Percentiles rank a stretch among this genome's conserved stretches.
These are phyloP conservation scores for Bembecia ichneumoniformis DNA, from an alignment of 2,888 invertebrate genomes.

Conservation along the genomic window DNA sequence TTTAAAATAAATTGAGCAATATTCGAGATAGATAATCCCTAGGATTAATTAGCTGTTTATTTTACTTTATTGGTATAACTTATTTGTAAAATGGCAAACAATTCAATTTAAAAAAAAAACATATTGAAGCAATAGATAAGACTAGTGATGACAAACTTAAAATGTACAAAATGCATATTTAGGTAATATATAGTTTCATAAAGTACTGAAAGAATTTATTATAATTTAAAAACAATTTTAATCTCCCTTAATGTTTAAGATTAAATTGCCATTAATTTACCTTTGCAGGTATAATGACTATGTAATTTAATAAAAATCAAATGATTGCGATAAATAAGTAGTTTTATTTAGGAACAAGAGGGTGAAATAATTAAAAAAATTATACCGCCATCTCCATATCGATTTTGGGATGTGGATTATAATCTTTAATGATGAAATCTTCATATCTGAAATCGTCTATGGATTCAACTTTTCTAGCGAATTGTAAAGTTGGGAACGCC, in stretches of 20 bases:
- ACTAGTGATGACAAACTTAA: background rate
- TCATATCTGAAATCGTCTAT: constrained; percentile 91
- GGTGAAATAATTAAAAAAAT: constrained; percentile 13
- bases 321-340: constrained; percentile 13
- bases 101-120: background rate
- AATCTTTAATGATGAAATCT: constrained; percentile 88
- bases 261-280: constrained; percentile 41
- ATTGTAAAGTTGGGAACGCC: constrained; percentile 85
- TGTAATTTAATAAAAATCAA: constrained; percentile 24
- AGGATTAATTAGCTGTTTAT: background rate
- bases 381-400: constrained; percentile 94
- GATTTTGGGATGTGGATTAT: constrained; percentile 91
- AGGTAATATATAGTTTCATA: background rate
- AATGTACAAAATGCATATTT: constrained; percentile 1
- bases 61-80: background rate
- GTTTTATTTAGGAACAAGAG: constrained; percentile 9
- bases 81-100: background rate
- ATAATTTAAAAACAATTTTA: background rate
- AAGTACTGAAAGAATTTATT: background rate
- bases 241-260: constrained; percentile 22
- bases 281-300: constrained; percentile 27
- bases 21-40: background rate
- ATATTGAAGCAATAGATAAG: background rate
- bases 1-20: constrained; percentile 1
- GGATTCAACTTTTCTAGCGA: constrained; percentile 79